Base-by-base conservation (phyloP, 2,888 invertebrate species). In the Hirtodrosophila histrioides region DNA sequence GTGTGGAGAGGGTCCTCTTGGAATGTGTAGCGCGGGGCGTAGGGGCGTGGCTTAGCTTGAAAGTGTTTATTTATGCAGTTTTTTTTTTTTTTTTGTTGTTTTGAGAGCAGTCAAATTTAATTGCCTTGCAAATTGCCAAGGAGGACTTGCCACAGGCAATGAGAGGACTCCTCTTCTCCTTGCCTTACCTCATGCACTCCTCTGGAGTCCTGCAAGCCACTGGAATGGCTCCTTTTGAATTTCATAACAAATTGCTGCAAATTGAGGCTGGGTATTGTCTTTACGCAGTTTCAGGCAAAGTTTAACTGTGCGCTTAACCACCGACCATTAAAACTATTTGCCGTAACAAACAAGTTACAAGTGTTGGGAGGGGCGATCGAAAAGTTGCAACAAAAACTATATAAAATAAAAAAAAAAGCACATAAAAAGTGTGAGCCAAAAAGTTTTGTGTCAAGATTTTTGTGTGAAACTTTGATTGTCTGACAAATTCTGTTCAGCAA, bases 41-140 rank as follows among this genome's bases (percentile, higher is more conserved):
- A 24, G 17, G 33, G 68, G 77, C 54, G 55, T 67, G 61, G 67
- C 50, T 39, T n/a, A 43, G 48, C 48, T 69, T 46, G 51, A 81
- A 75, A 81, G 72, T 85, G 82, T 85, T 82, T 82, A 82, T 87
- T 82, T 82, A 87, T 87, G 81, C 87, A 81, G 62, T 86, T 84
- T 78, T 65, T 50, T 37, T 46, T 45, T 56, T 33, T 33, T 43
- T 54, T 45, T 54, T 60, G 23, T 48, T 62, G 24, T 43, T 17
- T 12, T 44, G 10, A n/a, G 48, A 64, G 64, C 62, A 69, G 84
- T 86, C 81, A 75, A 85, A 87, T 82, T 87, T 82, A 83, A 83
- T 83, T 83, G 88, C 78, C 86, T 69, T 83, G 83, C 86, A 87
- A 83, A 83, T 87, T 78, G 86, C 67, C 53, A 33, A 62, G 57